phyloP scores from a whole-genome alignment of 2,113 vertebrate genomes.

The Panurus biarmicus region DNA sequence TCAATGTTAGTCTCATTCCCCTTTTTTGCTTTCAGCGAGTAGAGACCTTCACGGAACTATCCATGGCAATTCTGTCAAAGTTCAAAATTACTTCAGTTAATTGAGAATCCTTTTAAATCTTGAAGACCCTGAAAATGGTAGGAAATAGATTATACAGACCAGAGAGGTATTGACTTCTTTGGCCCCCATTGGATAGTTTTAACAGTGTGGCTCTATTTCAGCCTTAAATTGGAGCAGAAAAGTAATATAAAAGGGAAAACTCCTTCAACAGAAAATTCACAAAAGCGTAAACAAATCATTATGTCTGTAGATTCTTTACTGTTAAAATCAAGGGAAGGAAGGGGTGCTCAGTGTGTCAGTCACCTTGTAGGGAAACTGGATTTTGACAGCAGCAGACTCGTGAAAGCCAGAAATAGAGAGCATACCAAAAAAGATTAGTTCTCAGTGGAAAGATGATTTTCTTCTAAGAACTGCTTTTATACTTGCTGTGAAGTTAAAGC shows the following conservation, averaged over 20 bases:
- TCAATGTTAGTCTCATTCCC: neutral
- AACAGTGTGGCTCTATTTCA: neutral
- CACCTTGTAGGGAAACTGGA: neutral
- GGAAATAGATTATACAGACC: neutral
- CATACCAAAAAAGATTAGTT: conserved; percentile 29
- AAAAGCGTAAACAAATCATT: neutral
- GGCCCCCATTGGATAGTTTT: neutral
- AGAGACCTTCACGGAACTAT: neutral
- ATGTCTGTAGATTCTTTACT: neutral
- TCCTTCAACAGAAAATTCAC: neutral
- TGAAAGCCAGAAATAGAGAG: neutral
- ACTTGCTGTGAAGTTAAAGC: conserved; percentile 20
- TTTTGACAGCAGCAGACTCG: neutral
- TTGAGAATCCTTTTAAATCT: neutral
- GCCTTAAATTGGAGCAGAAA: neutral
- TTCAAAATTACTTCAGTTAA: neutral
- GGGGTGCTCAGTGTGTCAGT: neutral
- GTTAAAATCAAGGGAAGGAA: neutral
- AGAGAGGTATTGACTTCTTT: neutral
- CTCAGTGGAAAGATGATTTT: conserved; percentile 32
- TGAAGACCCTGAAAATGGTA: neutral
- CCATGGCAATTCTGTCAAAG: neutral
- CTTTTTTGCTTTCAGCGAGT: neutral
- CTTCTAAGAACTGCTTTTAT: neutral
- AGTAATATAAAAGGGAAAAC: neutral